These are phyloP conservation scores for Sprattus sprattus DNA, from an alignment of 2,113 vertebrate species.

Conservation along the genomic window DNA sequence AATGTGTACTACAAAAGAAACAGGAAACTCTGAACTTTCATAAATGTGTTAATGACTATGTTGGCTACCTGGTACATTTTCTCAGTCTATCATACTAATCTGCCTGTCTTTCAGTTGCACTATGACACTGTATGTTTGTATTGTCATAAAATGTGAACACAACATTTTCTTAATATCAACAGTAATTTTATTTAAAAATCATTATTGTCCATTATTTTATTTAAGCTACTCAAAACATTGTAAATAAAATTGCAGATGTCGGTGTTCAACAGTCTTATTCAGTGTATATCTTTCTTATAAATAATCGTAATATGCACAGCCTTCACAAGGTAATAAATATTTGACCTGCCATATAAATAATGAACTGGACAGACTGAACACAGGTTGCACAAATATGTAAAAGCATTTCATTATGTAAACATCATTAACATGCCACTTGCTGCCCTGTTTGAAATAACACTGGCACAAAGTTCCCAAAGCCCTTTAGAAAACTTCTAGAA, in stretches of 20 bases:
- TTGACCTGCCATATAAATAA: constrained; percentile 51
- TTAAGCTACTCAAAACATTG: constrained; percentile 4
- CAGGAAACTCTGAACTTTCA: neutral
- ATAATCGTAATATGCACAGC: constrained; percentile 48
- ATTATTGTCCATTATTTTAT: neutral
- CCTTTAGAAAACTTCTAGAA: constrained; percentile 50
- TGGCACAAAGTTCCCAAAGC: constrained; percentile 47
- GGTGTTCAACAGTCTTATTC: constrained; percentile 11
- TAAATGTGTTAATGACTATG: neutral
- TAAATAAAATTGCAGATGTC: constrained; percentile 2
- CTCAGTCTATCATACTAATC: neutral
- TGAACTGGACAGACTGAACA: constrained; percentile 60
- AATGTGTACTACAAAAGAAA: neutral
- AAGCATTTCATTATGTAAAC: constrained; percentile 63
- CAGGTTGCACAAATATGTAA: constrained; percentile 51
- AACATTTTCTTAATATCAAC: neutral
- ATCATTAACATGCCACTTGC: constrained; percentile 56
- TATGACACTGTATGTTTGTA: neutral
- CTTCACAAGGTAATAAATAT: constrained; percentile 53
- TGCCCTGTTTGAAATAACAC: constrained; percentile 51
- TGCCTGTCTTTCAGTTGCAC: neutral
- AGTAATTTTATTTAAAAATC: neutral
- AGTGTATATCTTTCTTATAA: neutral
- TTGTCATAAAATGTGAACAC: neutral
- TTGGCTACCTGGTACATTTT: neutral